Conservation (phyloP, 2,113 vertebrate genomes). For the Chitala chitala region DNA sequence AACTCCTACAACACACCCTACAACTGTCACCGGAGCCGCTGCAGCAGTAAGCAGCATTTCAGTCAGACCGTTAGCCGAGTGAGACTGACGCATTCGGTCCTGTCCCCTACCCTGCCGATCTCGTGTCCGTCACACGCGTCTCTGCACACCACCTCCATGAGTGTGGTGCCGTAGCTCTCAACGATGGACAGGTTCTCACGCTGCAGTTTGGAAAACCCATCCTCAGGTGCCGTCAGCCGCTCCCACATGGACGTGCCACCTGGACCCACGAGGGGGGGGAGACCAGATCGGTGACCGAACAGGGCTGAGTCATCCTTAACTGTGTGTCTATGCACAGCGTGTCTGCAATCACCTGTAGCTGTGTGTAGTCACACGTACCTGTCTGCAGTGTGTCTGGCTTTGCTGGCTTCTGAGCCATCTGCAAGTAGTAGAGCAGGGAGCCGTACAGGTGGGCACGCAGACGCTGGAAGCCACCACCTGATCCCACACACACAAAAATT, state of each 20-base stretch:
- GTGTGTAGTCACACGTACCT: conserved; percentile 76
- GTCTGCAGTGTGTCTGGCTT: conserved; percentile 91
- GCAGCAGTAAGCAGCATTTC: neutral
- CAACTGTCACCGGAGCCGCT: neutral
- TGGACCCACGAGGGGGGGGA: conserved; percentile 28
- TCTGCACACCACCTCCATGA: conserved; percentile 95
- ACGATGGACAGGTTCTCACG: conserved; percentile 89
- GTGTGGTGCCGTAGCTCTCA: conserved; percentile 86
- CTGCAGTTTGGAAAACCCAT: conserved; percentile 89
- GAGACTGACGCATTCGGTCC: neutral
- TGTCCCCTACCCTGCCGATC: conserved; percentile 78
- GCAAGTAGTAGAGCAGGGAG: conserved; percentile 89
- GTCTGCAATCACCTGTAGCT: conserved; percentile 56
- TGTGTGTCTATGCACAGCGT: neutral
- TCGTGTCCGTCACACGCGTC: conserved; percentile 96
- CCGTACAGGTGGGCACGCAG: conserved; percentile 91
- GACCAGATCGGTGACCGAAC: neutral
- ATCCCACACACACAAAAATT: conserved; percentile 18
- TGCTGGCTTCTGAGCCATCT: conserved; percentile 94
- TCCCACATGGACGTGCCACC: conserved; percentile 91
- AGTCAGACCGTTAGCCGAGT: too few species aligned
- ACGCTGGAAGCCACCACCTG: conserved; percentile 93
- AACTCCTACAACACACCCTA: too few species aligned
- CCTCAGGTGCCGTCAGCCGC: conserved; percentile 89
- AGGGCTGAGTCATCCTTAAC: too few species aligned